A percentile compares a stretch with the other conserved stretches of the same genome.
Evolutionary conservation across 2,888 invertebrate species (phyloP).

Genomic region (Macrophya annulata): DNA sequence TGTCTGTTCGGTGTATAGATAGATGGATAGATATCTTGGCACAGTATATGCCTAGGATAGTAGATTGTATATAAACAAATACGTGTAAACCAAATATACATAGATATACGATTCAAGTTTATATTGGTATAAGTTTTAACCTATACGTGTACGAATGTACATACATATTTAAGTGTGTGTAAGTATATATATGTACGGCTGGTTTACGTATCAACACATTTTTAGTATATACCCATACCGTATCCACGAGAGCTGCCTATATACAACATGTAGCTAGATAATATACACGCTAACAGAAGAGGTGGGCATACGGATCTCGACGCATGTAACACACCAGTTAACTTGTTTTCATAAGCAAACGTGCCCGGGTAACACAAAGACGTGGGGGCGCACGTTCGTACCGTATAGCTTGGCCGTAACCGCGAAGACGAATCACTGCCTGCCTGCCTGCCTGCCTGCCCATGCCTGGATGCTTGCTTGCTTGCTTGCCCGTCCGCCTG

Average conservation of each 20-base stretch:
- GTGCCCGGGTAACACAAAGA: slow-evolving; percentile 55
- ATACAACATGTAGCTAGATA: slow-evolving; percentile 19
- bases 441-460: background rate
- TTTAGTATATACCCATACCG: background rate
- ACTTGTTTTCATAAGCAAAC: slow-evolving; percentile 58
- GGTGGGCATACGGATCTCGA: slow-evolving; percentile 42
- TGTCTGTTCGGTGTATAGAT: background rate
- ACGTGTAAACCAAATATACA: slow-evolving; percentile 35
- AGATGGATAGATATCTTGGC: slow-evolving; percentile 42
- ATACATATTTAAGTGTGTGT: too few relatives aligned
- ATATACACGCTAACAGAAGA: slow-evolving; percentile 35
- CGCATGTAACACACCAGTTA: slow-evolving; percentile 54
- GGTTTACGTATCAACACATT: slow-evolving; percentile 12
- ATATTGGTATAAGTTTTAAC: background rate
- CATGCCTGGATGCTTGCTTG: background rate
- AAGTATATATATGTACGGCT: background rate
- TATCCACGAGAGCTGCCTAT: slow-evolving; percentile 15
- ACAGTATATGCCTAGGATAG: slow-evolving; percentile 26
- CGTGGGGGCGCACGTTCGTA: slow-evolving; percentile 47
- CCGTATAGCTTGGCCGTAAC: slow-evolving; percentile 1
- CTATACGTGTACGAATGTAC: background rate
- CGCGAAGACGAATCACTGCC: slow-evolving; percentile 46
- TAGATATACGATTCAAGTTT: background rate
- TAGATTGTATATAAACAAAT: slow-evolving; percentile 49
- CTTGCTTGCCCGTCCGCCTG: background rate